These are phyloP conservation scores for Tetrapedia diversipes DNA, from an alignment of 2,888 invertebrate species.

Conservation along the genomic window DNA sequence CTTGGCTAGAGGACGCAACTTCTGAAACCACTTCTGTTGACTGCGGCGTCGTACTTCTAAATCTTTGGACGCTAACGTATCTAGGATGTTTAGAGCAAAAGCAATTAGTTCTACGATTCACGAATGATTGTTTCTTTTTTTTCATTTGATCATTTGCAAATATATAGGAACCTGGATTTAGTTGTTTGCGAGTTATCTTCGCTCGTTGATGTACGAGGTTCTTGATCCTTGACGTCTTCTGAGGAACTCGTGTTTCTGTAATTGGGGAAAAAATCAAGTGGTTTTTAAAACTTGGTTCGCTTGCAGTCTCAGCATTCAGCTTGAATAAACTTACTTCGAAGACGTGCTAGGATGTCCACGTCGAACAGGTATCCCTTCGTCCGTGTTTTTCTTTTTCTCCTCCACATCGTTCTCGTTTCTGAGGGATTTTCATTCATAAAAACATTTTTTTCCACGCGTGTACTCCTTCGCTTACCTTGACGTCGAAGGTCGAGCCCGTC, in stretches of 20 bases:
- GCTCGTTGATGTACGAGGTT: constrained; percentile 20
- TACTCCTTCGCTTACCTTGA: constrained; percentile 64
- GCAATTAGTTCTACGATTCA: neutral
- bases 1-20: neutral
- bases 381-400: constrained; percentile 60
- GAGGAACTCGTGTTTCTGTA: constrained; percentile 24
- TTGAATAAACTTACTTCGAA: constrained; percentile 60
- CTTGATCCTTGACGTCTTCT: constrained; percentile 16
- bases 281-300: neutral
- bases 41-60: constrained; percentile 77
- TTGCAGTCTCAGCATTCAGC: no score
- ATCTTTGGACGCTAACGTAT: constrained; percentile 82
- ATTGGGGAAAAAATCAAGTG: neutral
- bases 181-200: constrained; percentile 63
- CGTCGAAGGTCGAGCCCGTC: constrained; percentile 76
- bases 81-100: constrained; percentile 64
- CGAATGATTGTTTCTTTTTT: neutral
- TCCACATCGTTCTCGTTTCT: constrained; percentile 74
- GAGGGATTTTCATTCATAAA: neutral
- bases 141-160: neutral
- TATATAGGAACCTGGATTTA: constrained; percentile 74
- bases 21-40: constrained; percentile 29
- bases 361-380: constrained; percentile 51
- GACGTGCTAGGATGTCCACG: constrained; percentile 56
- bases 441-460: neutral